These are phyloP conservation scores for Erythrocercus mccallii DNA, from an alignment of 2,113 vertebrate genomes.

Conservation along the genomic window DNA sequence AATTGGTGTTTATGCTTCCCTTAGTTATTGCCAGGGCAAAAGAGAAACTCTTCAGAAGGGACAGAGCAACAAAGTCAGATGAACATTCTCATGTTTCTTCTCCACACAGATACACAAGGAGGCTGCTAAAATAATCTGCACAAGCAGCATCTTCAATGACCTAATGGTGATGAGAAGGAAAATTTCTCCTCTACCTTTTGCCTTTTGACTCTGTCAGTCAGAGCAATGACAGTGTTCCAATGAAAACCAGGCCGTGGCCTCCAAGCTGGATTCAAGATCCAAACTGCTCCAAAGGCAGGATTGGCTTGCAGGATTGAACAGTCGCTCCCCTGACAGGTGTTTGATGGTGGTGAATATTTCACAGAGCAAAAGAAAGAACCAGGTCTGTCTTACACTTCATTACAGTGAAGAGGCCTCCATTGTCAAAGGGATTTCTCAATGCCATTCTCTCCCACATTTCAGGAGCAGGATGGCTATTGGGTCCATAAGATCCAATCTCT, in stretches of 20 bases:
- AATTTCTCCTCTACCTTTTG: background rate
- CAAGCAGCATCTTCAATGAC: background rate
- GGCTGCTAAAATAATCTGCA: background rate
- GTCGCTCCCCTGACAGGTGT: background rate
- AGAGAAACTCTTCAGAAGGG: background rate
- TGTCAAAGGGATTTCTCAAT: background rate
- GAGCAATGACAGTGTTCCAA: background rate
- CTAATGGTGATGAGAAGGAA: background rate
- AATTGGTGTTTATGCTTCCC: background rate
- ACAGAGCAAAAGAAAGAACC: background rate
- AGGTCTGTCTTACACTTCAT: background rate
- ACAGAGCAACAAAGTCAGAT: background rate
- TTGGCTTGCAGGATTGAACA: background rate
- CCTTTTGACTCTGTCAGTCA: background rate
- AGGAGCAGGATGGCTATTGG: background rate
- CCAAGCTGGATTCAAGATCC: background rate
- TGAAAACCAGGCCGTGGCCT: background rate
- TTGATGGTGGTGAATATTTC: background rate
- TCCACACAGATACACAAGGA: background rate
- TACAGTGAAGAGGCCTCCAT: background rate
- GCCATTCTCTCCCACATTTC: background rate
- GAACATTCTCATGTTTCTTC: background rate
- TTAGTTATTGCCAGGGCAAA: background rate
- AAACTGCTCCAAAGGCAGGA: background rate
- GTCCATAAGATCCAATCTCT: background rate